Percentiles rank a stretch among this genome's conserved stretches.
These are phyloP conservation scores for Phalacrocorax pelagicus DNA, from an alignment of 2,113 vertebrate genomes.

Conservation along the genomic window DNA sequence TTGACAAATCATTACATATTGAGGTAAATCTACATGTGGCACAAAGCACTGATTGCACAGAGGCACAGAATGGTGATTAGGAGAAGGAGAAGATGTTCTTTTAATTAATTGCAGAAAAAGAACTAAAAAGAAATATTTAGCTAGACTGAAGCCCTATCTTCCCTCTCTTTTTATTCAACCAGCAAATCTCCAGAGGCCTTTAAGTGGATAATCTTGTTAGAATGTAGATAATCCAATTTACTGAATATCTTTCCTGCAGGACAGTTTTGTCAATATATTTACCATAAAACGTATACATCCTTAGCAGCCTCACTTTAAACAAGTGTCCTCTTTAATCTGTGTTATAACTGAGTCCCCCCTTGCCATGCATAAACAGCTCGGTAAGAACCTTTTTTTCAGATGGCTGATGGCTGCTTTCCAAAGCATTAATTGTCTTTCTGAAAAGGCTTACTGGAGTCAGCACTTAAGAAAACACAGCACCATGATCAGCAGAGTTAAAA, in stretches of 20 bases:
- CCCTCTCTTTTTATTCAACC: constrained; percentile 18
- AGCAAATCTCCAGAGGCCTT: constrained; percentile 18
- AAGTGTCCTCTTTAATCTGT: constrained; percentile 47
- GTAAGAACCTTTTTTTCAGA: background rate
- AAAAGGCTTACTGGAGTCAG: constrained; percentile 21
- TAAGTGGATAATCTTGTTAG: constrained; percentile 59
- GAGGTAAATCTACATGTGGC: constrained; percentile 14
- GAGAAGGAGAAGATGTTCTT: background rate
- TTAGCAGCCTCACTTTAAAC: constrained; percentile 31
- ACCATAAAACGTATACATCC: constrained; percentile 2
- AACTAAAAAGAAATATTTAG: constrained; percentile 36
- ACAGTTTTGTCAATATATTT: constrained; percentile 62
- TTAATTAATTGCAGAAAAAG: constrained; percentile 27
- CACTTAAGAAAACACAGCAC: background rate
- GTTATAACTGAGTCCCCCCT: background rate
- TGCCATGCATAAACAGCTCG: background rate
- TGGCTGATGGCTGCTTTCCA: constrained; percentile 33
- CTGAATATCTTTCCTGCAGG: constrained; percentile 45
- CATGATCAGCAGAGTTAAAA: background rate
- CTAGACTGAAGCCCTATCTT: background rate
- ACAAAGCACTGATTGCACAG: background rate
- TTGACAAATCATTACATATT: background rate
- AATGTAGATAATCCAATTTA: constrained; percentile 56
- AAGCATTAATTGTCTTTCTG: constrained; percentile 36
- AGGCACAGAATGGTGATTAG: background rate